phyloP scores from a whole-genome alignment of 2,888 invertebrate genomes.

The Mythimna albipuncta region DNA sequence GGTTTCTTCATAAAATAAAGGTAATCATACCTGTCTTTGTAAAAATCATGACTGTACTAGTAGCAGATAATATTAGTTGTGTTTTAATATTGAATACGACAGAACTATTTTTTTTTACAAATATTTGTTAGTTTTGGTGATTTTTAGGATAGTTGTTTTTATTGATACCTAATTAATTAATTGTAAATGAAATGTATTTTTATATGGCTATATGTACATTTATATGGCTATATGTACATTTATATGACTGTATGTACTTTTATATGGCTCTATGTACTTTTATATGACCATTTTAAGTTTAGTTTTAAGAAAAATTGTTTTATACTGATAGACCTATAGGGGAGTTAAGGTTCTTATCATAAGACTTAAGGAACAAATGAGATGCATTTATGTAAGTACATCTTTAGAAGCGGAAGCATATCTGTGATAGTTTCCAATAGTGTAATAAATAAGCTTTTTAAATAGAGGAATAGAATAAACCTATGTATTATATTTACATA shows the following conservation, averaged over 20 bases:
- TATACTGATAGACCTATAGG: not conserved
- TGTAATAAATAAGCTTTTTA: not conserved
- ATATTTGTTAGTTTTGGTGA: conserved; percentile 10
- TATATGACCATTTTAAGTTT: not conserved
- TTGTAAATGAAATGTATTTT: not conserved
- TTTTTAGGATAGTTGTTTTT: conserved; percentile 17
- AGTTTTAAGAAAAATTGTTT: conserved; percentile 1
- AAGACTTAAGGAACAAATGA: conserved; percentile 47
- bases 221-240: not conserved
- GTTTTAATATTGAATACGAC: not conserved
- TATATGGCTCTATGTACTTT: not conserved
- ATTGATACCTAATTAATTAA: not conserved
- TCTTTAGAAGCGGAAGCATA: conserved; percentile 50
- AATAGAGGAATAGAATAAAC: conserved; percentile 17
- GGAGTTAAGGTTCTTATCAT: conserved; percentile 19
- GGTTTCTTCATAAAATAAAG: conserved; percentile 9
- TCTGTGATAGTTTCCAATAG: conserved; percentile 59
- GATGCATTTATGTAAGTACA: conserved; percentile 57
- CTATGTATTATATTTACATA: not conserved
- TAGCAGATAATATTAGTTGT: not conserved
- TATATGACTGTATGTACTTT: not conserved
- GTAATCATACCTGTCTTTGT: not conserved
- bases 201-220: not conserved
- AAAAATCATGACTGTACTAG: not conserved
- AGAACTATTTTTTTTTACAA: not conserved